A percentile compares a stretch with the other conserved stretches of the same genome.
phyloP scores from a whole-genome alignment of 2,888 invertebrate species.

The Aspidapion aeneum region DNA sequence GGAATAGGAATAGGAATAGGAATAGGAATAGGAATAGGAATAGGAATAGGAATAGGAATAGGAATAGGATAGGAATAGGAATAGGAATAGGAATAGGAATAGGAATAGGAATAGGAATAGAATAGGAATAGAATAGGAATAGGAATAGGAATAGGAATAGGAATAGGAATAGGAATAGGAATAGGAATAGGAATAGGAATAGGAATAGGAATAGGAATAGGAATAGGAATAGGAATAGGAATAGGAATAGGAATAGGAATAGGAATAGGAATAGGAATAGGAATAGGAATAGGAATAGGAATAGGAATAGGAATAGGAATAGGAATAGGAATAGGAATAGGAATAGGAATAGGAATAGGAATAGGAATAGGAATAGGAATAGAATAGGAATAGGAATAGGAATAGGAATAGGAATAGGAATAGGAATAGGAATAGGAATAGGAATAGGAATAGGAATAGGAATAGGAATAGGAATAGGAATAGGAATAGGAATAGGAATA shows the following conservation, averaged over 20 bases:
- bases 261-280: neutral
- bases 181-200: neutral
- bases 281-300: neutral
- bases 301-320: neutral
- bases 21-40: neutral
- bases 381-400: neutral
- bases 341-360: neutral
- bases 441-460: neutral
- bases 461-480: neutral
- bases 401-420: neutral
- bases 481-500: neutral
- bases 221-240: neutral
- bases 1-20: neutral
- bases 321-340: neutral
- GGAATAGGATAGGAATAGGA: neutral
- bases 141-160: neutral
- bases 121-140: no score
- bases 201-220: neutral
- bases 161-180: neutral
- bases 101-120: neutral
- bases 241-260: neutral
- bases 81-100: neutral
- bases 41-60: neutral
- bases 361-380: neutral
- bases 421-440: neutral